Evolutionary conservation across 2,797 vertebrate species (phyloP).

Genomic region (Myotis daubentonii): DNA sequence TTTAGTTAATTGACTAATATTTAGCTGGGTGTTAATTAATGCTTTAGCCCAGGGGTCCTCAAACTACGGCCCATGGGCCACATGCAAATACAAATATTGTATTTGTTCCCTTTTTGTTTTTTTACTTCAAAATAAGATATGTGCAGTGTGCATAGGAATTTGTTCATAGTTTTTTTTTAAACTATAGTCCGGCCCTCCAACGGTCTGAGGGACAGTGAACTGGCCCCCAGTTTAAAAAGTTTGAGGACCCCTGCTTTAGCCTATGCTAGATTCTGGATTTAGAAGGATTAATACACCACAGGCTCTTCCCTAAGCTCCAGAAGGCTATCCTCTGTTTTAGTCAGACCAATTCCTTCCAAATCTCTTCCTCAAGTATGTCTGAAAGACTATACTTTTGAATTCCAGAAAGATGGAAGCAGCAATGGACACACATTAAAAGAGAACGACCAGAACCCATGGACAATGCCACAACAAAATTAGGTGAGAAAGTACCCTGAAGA

Average conservation of each 20-base stretch:
- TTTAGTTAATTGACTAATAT: not conserved
- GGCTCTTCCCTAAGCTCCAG: not conserved
- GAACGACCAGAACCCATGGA: not conserved
- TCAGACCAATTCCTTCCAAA: slow-evolving; percentile 35
- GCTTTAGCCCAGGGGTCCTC: not conserved
- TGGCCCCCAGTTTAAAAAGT: too few relatives aligned
- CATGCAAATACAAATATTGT: too few relatives aligned
- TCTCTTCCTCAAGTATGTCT: not conserved
- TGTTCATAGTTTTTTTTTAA: too few relatives aligned
- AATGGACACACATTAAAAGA: not conserved
- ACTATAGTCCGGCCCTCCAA: too few relatives aligned
- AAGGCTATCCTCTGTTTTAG: not conserved
- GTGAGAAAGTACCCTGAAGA: not conserved
- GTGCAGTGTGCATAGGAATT: too few relatives aligned
- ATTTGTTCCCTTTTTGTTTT: too few relatives aligned
- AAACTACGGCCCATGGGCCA: too few relatives aligned
- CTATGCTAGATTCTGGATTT: not conserved
- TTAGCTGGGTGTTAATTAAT: not conserved
- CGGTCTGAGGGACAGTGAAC: too few relatives aligned
- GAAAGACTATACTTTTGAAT: not conserved
- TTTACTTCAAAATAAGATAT: too few relatives aligned
- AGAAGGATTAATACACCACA: not conserved
- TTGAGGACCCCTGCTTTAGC: not conserved
- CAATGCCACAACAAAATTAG: not conserved
- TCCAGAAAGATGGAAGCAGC: not conserved